Evolutionary conservation across 1,140 invertebrate species (phyloP).

Genomic region (Drosophila ohnishii): DNA sequence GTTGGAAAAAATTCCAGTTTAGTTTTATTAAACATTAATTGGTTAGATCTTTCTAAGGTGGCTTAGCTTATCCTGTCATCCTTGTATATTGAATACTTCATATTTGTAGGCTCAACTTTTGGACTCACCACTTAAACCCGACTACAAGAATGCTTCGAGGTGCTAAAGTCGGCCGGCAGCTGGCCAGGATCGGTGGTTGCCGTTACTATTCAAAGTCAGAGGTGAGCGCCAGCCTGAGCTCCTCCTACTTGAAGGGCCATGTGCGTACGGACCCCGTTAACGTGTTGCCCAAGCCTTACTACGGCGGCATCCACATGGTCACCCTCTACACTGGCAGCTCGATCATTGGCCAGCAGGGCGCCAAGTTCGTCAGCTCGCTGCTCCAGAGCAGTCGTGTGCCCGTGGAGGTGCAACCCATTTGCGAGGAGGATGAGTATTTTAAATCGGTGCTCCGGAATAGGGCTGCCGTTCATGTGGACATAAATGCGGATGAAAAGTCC

Average conservation of each 20-base stretch:
- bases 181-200: neutral
- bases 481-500: constrained; percentile 41
- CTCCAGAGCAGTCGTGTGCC: constrained; percentile 60
- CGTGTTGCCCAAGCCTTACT: constrained; percentile 52
- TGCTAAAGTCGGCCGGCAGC: neutral
- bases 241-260: constrained; percentile 39
- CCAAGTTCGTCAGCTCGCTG: constrained; percentile 56
- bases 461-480: constrained; percentile 65
- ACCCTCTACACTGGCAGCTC: constrained; percentile 59
- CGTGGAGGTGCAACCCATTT: constrained; percentile 55
- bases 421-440: constrained; percentile 46
- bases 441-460: constrained; percentile 67
- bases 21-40: neutral
- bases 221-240: neutral
- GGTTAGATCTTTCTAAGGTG: neutral
- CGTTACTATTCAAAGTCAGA: neutral
- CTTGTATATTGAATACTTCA: neutral
- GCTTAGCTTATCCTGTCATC: neutral
- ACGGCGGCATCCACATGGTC: constrained; percentile 61
- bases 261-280: constrained; percentile 6
- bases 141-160: constrained; percentile 17
- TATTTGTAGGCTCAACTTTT: neutral
- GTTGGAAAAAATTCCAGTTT: neutral
- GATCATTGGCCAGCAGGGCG: constrained; percentile 63
- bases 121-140: constrained; percentile 3